Base-by-base conservation (phyloP, 2,797 vertebrate species). In the Urophycis tenuis region DNA sequence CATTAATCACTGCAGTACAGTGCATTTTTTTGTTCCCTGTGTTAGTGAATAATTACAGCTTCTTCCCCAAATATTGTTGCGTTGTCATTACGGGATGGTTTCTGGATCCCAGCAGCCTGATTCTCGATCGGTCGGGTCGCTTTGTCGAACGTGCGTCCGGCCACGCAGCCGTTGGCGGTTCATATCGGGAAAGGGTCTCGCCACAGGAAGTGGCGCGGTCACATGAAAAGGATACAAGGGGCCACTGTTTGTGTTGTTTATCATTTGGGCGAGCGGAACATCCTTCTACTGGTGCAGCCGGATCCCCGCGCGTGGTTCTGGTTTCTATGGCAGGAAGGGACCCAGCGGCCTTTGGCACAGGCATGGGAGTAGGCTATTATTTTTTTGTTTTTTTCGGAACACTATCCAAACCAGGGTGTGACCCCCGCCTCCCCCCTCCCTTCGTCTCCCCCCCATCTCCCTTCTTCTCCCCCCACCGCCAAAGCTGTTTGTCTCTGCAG, bases 401-500 rank as follows among this genome's bases (percentile, higher is more conserved):
- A 5, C 69, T 31, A 6, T 22, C n/a, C 69, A 12, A 17, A 30
- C 53, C 7, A 22, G 12, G 12, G 30, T 69, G 8, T 69, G 64
- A 69, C 25, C 30, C 67, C 6, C 67, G 1, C 30, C 25, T 4
- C 25, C 39, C 29, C 73, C 35, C 25, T 29, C 6, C 34, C n/a
- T 30, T 19, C 71, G 0, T 32, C 32, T 31, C 31, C 7, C 31
- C 12, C 5, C 6, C 29, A 15, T 19, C n/a, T 2, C 69, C 30
- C 25, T 14, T 67, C 25, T 1, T n/a, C 22, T 2, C 22, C 72
- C 72, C 33, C 22, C 35, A 34, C 30, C 32, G 19, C 12, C 71
- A 30, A 29, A 5, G 5, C 9, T 25, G 74, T 77, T 78, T 74
- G 77, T 74, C 45, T 73, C 75, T 77, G 74, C 49, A 60, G 49